These are phyloP conservation scores for Scelioninae gen. 2 DNA, from an alignment of 2,888 invertebrate species.

Conservation along the genomic window DNA sequence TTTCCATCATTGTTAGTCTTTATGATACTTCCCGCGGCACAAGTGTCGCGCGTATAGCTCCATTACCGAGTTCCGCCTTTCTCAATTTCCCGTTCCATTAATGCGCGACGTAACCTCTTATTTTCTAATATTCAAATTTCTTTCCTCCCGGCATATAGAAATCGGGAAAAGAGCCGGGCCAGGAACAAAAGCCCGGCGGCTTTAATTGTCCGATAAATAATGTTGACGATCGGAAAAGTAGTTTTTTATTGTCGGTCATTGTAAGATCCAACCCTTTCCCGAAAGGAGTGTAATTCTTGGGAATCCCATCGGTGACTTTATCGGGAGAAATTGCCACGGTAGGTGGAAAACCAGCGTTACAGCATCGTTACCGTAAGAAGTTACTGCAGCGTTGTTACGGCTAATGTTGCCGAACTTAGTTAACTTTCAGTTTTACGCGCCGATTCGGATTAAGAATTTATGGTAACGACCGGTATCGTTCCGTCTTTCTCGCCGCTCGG, in stretches of 20 bases:
- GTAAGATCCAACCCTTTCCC: constrained; percentile 65
- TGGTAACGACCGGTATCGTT: constrained; percentile 68
- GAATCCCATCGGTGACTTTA: constrained; percentile 74
- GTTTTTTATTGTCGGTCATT: constrained; percentile 41
- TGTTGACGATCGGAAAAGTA: constrained; percentile 53
- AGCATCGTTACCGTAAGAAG: constrained; percentile 75
- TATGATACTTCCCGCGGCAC: too few species aligned
- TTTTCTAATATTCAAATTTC: constrained; percentile 34
- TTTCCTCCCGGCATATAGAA: background rate
- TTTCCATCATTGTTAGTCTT: constrained; percentile 73
- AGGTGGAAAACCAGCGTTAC: constrained; percentile 71
- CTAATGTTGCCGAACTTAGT: constrained; percentile 73
- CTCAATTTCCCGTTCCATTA: constrained; percentile 21
- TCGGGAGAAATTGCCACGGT: constrained; percentile 72
- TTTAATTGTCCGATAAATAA: constrained; percentile 45
- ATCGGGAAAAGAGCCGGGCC: background rate
- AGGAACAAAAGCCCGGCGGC: constrained; percentile 14
- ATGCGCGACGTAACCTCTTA: constrained; percentile 25
- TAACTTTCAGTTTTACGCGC: constrained; percentile 75
- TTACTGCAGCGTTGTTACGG: constrained; percentile 73
- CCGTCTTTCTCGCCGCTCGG: constrained; percentile 48
- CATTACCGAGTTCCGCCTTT: constrained; percentile 17
- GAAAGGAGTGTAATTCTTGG: constrained; percentile 71
- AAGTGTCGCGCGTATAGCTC: constrained; percentile 49
- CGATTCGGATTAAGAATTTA: constrained; percentile 75